These are phyloP conservation scores for Porites cylindrica DNA, from an alignment of 92 coral and sea anemone genomes.

Conservation along the genomic window DNA sequence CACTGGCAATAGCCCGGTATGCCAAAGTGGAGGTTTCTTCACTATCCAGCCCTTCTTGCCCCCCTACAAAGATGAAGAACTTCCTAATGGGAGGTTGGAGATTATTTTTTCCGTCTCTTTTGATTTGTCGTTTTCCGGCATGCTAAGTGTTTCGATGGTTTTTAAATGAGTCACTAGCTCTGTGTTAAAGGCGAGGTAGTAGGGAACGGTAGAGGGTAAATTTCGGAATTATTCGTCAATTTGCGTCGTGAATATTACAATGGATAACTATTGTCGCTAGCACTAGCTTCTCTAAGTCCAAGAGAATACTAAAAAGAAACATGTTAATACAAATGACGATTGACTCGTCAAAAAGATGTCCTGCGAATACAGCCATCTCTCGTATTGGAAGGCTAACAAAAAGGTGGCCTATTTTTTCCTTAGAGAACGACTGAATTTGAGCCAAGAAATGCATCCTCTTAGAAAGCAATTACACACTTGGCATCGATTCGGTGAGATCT, in stretches of 20 bases:
- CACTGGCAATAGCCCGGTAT: too few species aligned
- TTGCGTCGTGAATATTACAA: not conserved
- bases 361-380: too few species aligned
- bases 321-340: conserved; percentile 11
- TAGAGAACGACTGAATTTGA: conserved; percentile 19
- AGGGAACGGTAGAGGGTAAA: not conserved
- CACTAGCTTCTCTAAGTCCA: too few species aligned
- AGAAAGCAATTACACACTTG: conserved; percentile 42
- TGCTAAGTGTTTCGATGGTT: not conserved
- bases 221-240: not conserved
- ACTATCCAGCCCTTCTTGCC: not conserved
- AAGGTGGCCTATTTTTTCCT: not conserved
- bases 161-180: not conserved
- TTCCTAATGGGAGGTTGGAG: not conserved
- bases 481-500: not conserved
- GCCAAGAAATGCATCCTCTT: conserved; percentile 25
- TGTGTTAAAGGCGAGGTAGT: too few species aligned
- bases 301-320: too few species aligned
- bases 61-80: not conserved
- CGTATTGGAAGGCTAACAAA: not conserved
- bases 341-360: not conserved
- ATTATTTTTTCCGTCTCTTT: not conserved
- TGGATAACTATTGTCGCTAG: not conserved
- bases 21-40: not conserved
- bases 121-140: conserved; percentile 14